Evolutionary conservation across 2,113 vertebrate species (phyloP), one percentile per base, ranked within the genome.

Genomic region (Python bivittatus): DNA sequence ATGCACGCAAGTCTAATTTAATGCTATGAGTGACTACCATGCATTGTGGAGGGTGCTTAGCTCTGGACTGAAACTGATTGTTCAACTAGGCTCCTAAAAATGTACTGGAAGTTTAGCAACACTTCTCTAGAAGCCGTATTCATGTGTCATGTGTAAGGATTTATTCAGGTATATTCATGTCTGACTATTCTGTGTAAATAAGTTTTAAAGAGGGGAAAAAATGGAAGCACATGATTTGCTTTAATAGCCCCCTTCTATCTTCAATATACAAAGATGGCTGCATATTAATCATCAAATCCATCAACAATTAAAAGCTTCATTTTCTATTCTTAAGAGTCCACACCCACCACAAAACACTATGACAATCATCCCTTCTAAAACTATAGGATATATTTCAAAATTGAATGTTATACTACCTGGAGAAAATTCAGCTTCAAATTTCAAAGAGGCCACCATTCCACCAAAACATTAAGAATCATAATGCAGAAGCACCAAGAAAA

Each of bases 241-340:
- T 94, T 94, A 91, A 90, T 27, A 91, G 89, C 27, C 56, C 48
- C 17, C 93, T 48, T 91, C 23, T 79, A 29, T 91, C 87, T 94
- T 84, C 88, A 88, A 94, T 58, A 38, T 91, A 94, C 38, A 84
- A 61, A 72, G 10, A 84, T 79, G 22, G 38, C 91, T 91, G 20
- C 27, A 56, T 92, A 83, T 88, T 94, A 94, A 94, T 79, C 91
- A 29, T 91, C 57, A 90, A 92, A 15, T 53, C 86, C 88, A 88
- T 90, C 89, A 94, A 95, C 89, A 92, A 79, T 9, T 15, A 89
- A 85, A 90, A 95, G 53, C 29, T 95, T 84, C 27, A 58, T 89
- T 15, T 25, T 53, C 20, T 68, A 42, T 17, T 42, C 20, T 33
- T 89, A 91, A n/a, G 91, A 60, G 92, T 68, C 89, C 85, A n/a